Base-by-base conservation (phyloP, 2,888 invertebrate genomes). In the Chloroclysta siterata region DNA sequence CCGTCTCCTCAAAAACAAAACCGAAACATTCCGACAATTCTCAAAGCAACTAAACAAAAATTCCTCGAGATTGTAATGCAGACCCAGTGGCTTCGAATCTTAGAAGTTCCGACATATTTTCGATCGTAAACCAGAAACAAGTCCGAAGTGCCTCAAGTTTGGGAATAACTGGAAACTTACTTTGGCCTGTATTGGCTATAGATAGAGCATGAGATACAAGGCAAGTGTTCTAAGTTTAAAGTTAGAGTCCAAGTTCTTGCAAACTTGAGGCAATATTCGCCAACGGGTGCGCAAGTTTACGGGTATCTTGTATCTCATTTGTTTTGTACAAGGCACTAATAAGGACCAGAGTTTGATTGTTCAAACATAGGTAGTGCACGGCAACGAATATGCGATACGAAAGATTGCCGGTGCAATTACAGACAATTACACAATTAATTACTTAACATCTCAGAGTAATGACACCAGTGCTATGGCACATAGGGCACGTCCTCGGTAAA, bases 61-160 rank as follows among this genome's bases (percentile, higher is more conserved):
- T 28, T 39, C 44, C 0, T 2, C n/a, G 17, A 42, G 42, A 54
- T 63, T 41, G 28, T 41, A 52, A 0, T 15, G 17, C 14, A 33
- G 22, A 39, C 14, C 47, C 53, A 56, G 60, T 42, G 47, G 42
- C 29, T 57, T 42, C 50, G 46, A 46, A 58, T 60, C 44, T 53
- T 47, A 39, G 36, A 61, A 63, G 28, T 65, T 58, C 17, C 17
- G 57, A 60, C 53, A 58, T 60, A 60, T 65, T 57, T 58, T 56
- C 65, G 56, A 56, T 56, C 64, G 57, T 57, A 51, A 61, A 65
- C 57, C 61, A 57, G 50, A 54, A 61, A 65, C 57, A 65, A 57
- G 50, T 61, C 15, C 36, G 5, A 56, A 56, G 42, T 56, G 14
- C 17, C 29, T 42, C 28, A 64, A 64, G 11, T 48, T 60, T 17